Percentiles rank a stretch among this genome's conserved stretches.
phyloP scores from a whole-genome alignment of 2,888 invertebrate genomes.

The Acrobasis repandana region DNA sequence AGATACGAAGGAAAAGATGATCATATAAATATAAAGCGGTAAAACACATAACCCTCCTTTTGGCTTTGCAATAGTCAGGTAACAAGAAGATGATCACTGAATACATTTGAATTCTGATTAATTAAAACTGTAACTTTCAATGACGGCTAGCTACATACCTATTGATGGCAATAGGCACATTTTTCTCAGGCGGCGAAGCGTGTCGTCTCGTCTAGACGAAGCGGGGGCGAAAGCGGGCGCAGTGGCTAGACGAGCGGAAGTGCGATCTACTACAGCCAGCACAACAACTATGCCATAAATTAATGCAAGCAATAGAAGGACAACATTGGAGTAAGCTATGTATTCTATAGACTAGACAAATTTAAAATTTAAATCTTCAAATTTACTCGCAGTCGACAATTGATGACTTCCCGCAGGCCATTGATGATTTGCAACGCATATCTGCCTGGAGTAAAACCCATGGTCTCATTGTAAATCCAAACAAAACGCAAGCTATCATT shows the following conservation, averaged over 20 bases:
- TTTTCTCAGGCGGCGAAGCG: slow-evolving; percentile 74
- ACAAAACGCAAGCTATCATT: too few relatives aligned
- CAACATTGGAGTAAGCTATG: background rate
- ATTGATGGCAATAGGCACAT: slow-evolving; percentile 50
- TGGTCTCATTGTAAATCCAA: too few relatives aligned
- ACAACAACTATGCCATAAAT: background rate
- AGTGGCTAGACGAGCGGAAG: slow-evolving; percentile 33
- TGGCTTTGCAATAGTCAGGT: too few relatives aligned
- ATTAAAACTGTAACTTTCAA: slow-evolving; percentile 1
- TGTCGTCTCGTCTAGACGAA: slow-evolving; percentile 53
- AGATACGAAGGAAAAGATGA: too few relatives aligned
- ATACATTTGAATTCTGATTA: background rate
- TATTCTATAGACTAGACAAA: too few relatives aligned
- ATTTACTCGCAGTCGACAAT: too few relatives aligned
- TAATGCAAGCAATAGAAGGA: background rate
- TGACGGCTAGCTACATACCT: slow-evolving; percentile 25
- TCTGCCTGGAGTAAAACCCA: too few relatives aligned
- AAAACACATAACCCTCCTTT: too few relatives aligned
- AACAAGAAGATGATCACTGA: background rate
- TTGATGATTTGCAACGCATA: too few relatives aligned
- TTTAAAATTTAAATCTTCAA: too few relatives aligned
- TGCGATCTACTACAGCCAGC: slow-evolving; percentile 27
- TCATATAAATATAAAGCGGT: too few relatives aligned
- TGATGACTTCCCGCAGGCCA: too few relatives aligned
- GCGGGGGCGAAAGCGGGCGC: slow-evolving; percentile 50